Base-by-base conservation (phyloP, 2,113 vertebrate genomes). In the Silurus glanis region DNA sequence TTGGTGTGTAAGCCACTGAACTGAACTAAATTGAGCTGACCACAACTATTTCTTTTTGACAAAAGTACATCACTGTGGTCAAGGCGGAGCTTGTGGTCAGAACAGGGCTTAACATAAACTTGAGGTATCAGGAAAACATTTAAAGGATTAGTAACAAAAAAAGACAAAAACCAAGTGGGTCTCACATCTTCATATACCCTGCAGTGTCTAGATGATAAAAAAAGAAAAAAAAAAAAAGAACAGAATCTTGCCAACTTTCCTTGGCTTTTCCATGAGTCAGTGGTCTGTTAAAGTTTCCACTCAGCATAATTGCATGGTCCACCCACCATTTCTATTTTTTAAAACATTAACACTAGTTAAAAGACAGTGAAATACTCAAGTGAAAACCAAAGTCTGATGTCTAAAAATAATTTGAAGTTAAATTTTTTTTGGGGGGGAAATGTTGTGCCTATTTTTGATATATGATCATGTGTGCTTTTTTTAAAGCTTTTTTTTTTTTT, bases 241-340 rank as follows among this genome's bases (percentile, higher is more conserved):
- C 86, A 91, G 91, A 92, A 87, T 84, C 78, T 76, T 88, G 86
- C 91, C 90, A 85, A 86, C 84, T 90, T 87, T 89, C 82, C 85
- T 62, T 90, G 86, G 89, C 58, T 88, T 85, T 93, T 94, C 88
- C 92, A 92, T 91, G 93, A 93, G 92, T 88, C 80, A n/a, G 80
- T 84, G 59, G 51, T 86, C 90, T 92, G 90, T 93, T 91, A 89
- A 80, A 91, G 89, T 94, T 93, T 92, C 78, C 88, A 93, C 80
- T 55, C 49, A 51, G 58, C 51, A 80, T 86, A 61, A 61, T 74
- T 66, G 72, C 61, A 79, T 66, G 25, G 59, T 79, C 55, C 49
- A 53, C 47, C 51, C 78, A 62, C 61, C 80, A n/a, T 13, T 17
- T 25, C 19, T 45, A 4, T 71, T 80, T 69, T 75, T 59, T 14